A percentile compares a stretch with the other conserved stretches of the same genome.
Evolutionary conservation across 2,113 vertebrate species (phyloP).

Genomic region (Chionomys nivalis): DNA sequence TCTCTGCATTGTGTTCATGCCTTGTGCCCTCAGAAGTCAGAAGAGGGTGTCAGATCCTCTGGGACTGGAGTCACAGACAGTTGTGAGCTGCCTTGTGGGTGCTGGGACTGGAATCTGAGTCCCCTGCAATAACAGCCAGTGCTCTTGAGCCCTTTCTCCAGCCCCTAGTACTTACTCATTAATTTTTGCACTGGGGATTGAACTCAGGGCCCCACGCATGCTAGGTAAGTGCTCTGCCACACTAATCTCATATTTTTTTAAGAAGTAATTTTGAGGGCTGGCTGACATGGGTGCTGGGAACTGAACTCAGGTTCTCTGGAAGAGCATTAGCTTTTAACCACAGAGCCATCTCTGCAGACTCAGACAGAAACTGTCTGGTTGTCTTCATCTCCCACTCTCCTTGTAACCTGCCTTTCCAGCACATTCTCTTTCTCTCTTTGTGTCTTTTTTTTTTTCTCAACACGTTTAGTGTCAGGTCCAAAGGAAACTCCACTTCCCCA

Average conservation of each 20-base stretch:
- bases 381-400: background rate
- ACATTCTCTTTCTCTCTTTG: background rate
- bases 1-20: background rate
- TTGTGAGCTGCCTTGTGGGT: background rate
- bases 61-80: background rate
- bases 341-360: background rate
- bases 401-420: background rate
- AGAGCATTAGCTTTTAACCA: background rate
- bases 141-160: background rate
- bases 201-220: background rate
- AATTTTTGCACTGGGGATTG: background rate
- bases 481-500: background rate
- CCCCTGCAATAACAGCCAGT: background rate
- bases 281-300: background rate
- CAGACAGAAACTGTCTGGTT: background rate
- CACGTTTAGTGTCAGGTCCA: background rate
- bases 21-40: background rate
- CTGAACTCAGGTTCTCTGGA: background rate
- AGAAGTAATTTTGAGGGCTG: background rate
- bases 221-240: background rate
- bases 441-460: background rate
- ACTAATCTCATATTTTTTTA: background rate
- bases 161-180: background rate
- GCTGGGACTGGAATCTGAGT: background rate
- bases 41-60: background rate